These are phyloP conservation scores for Thrips palmi DNA, from an alignment of 1,140 invertebrate genomes.

Conservation along the genomic window DNA sequence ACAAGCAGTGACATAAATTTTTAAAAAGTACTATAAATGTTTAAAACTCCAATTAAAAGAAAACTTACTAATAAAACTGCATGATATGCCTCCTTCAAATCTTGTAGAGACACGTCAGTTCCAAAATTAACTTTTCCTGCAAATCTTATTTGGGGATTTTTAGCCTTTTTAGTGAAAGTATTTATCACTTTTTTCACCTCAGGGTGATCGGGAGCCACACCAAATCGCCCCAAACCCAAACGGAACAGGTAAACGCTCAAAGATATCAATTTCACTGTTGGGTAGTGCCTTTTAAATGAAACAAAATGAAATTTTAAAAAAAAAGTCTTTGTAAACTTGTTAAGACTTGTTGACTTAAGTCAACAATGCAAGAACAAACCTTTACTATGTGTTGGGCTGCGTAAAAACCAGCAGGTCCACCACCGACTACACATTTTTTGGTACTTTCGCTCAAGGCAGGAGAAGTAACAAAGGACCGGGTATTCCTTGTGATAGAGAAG, in stretches of 20 bases:
- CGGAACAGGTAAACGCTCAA: slow-evolving; percentile 90
- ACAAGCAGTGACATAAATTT: too few species aligned
- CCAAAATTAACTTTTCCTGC: slow-evolving; percentile 85
- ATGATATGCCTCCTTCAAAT: slow-evolving; percentile 68
- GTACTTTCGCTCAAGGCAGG: too few species aligned
- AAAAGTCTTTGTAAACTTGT: background rate
- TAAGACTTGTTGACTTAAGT: background rate
- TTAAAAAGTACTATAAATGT: too few species aligned
- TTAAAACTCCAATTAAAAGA: too few species aligned
- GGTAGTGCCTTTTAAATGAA: slow-evolving; percentile 28
- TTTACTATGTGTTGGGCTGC: slow-evolving; percentile 84
- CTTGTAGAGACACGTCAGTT: slow-evolving; percentile 50
- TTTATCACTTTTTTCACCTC: slow-evolving; percentile 98
- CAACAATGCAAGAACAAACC: slow-evolving; percentile 23
- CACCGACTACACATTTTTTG: slow-evolving; percentile 74
- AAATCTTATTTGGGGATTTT: slow-evolving; percentile 60
- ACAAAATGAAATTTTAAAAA: slow-evolving; percentile 9
- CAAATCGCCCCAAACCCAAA: slow-evolving; percentile 94
- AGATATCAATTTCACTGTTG: slow-evolving; percentile 64
- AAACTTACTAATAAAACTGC: slow-evolving; percentile 66
- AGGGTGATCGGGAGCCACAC: slow-evolving; percentile 95
- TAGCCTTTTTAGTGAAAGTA: slow-evolving; percentile 80
- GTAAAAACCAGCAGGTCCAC: slow-evolving; percentile 95
- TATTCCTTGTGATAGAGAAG: too few species aligned
- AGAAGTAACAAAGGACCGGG: too few species aligned